Conservation (phyloP, 1,140 invertebrate genomes). For the Plutomurus gul region DNA sequence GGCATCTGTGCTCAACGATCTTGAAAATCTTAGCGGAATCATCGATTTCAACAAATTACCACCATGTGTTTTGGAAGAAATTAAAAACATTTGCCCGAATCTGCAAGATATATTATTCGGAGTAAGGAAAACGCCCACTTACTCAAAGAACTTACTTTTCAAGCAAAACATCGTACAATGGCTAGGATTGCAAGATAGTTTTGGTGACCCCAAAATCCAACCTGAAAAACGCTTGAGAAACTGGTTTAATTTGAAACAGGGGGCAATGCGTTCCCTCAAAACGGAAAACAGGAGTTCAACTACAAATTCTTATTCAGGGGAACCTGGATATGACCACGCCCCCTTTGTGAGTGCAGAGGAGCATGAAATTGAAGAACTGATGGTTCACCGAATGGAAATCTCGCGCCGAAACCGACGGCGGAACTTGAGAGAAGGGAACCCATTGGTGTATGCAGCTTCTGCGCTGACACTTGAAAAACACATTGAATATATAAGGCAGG, state of each 20-base stretch:
- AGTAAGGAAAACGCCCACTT: too few species aligned
- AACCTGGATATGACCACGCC: background rate
- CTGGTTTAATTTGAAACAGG: background rate
- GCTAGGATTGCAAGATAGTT: background rate
- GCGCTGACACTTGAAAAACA: background rate
- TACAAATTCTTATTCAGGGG: too few species aligned
- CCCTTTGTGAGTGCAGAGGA: background rate
- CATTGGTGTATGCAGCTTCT: background rate
- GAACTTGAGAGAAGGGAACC: background rate
- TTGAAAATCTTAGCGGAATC: background rate
- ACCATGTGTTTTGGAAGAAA: background rate
- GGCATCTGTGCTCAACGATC: background rate
- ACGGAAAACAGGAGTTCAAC: background rate
- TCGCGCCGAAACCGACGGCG: background rate
- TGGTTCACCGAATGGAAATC: conserved; percentile 25
- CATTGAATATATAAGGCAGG: too few species aligned
- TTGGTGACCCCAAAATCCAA: background rate
- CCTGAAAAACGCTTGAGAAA: background rate
- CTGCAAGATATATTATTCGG: background rate
- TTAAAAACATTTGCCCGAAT: background rate
- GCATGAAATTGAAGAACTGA: conserved; percentile 37
- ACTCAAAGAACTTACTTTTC: too few species aligned
- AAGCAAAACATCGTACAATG: background rate
- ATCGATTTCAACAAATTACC: background rate
- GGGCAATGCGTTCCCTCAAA: background rate